These are phyloP conservation scores for Papilio polyxenes DNA, from an alignment of 1,140 invertebrate species.

Conservation along the genomic window DNA sequence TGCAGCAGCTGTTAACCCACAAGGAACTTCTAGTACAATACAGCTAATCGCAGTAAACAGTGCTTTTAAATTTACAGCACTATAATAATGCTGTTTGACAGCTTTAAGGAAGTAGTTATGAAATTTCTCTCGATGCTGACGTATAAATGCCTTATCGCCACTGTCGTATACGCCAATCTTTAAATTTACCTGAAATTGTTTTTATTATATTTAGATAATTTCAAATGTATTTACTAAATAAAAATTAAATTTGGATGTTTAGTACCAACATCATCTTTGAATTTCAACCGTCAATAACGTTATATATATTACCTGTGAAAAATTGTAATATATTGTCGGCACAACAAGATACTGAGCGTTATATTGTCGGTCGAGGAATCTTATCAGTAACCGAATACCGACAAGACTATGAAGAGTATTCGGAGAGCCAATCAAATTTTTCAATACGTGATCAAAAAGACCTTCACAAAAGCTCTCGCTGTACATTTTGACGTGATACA, in stretches of 20 bases:
- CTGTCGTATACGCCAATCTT: constrained; percentile 60
- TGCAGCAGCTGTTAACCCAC: constrained; percentile 81
- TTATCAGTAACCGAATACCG: constrained; percentile 80
- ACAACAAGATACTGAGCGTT: constrained; percentile 77
- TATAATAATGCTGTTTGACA: constrained; percentile 71
- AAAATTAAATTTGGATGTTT: too few species aligned
- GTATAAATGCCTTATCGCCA: constrained; percentile 79
- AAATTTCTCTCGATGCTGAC: constrained; percentile 76
- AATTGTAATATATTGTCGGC: constrained; percentile 80
- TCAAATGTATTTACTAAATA: too few species aligned
- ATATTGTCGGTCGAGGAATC: constrained; percentile 79
- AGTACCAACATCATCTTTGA: too few species aligned
- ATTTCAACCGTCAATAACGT: not conserved
- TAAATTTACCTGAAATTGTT: constrained; percentile 60
- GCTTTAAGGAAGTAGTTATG: constrained; percentile 78
- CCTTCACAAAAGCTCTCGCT: constrained; percentile 71
- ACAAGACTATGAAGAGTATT: constrained; percentile 76
- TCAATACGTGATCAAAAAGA: constrained; percentile 74
- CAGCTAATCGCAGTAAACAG: constrained; percentile 80
- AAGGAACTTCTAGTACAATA: constrained; percentile 82
- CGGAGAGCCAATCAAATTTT: constrained; percentile 69
- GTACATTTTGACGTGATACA: constrained; percentile 69
- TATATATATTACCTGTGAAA: constrained; percentile 55
- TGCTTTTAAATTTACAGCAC: constrained; percentile 77
- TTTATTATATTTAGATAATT: not conserved